Conservation (phyloP, 2,888 invertebrate species). For the Eulithis testata region DNA sequence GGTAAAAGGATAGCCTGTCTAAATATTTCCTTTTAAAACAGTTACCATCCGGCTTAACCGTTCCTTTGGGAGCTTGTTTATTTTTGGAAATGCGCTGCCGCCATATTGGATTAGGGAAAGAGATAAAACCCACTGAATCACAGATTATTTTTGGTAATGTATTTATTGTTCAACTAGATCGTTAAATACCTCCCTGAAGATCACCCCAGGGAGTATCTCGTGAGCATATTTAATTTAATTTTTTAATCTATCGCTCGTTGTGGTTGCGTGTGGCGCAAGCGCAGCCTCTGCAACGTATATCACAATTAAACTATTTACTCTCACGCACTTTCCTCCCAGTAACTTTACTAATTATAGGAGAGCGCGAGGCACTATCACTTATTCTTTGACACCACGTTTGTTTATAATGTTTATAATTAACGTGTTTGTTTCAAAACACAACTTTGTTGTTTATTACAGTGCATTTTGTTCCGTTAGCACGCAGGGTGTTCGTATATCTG, state of each 20-base stretch:
- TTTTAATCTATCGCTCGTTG: conserved; percentile 7
- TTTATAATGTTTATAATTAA: conserved; percentile 63
- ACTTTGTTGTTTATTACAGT: conserved; percentile 36
- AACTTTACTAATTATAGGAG: conserved; percentile 66
- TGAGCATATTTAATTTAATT: conserved; percentile 1
- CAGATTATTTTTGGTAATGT: too few species aligned
- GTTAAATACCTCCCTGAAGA: too few species aligned
- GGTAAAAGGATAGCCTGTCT: conserved; percentile 32
- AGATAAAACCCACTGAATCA: not conserved
- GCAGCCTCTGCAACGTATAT: conserved; percentile 60
- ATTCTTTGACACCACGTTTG: conserved; percentile 47
- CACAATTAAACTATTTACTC: conserved; percentile 76
- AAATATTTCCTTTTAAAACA: conserved; percentile 55
- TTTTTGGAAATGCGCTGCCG: conserved; percentile 43
- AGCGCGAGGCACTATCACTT: conserved; percentile 39
- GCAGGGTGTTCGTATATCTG: conserved; percentile 23
- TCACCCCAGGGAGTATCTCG: not conserved
- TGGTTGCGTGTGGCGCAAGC: conserved; percentile 57
- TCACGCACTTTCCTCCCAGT: conserved; percentile 69
- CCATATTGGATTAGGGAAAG: conserved; percentile 3
- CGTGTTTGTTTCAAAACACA: conserved; percentile 44
- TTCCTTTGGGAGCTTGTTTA: conserved; percentile 59
- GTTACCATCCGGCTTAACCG: conserved; percentile 53
- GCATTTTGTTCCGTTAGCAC: conserved; percentile 23
- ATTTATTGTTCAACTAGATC: too few species aligned